A percentile compares a stretch with the other conserved stretches of the same genome.
Evolutionary conservation across 1,140 invertebrate species (phyloP).

Genomic region (Thaumetopoea pityocampa): DNA sequence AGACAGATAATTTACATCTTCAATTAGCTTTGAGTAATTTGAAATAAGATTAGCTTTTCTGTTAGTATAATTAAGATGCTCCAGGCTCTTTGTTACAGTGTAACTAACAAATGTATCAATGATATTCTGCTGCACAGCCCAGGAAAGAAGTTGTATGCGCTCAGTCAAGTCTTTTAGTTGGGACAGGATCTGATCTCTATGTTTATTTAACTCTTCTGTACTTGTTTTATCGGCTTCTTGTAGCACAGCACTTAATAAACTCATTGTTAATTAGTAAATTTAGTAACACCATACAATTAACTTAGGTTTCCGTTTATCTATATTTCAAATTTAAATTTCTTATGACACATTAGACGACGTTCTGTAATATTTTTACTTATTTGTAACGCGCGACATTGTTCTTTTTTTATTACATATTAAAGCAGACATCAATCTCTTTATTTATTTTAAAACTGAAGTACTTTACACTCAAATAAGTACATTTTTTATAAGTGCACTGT

Average conservation of each 20-base stretch:
- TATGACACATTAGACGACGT: too few relatives aligned
- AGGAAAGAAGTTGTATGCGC: conserved; percentile 54
- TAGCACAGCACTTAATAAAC: conserved; percentile 46
- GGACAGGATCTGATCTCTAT: conserved; percentile 38
- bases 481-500: too few relatives aligned
- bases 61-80: conserved; percentile 60
- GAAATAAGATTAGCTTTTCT: conserved; percentile 45
- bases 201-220: conserved; percentile 43
- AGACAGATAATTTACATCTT: conserved; percentile 33
- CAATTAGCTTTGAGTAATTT: conserved; percentile 35
- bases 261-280: conserved; percentile 34
- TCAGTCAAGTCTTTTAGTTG: conserved; percentile 50
- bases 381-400: too few relatives aligned
- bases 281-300: not conserved
- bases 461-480: too few relatives aligned
- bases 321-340: conserved; percentile 11
- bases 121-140: conserved; percentile 56
- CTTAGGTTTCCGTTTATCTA: conserved; percentile 24
- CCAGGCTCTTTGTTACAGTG: conserved; percentile 53
- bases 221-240: conserved; percentile 44
- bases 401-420: too few relatives aligned
- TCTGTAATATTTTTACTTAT: too few relatives aligned
- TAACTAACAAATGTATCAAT: conserved; percentile 56
- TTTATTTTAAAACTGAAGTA: too few relatives aligned
- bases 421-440: too few relatives aligned